phyloP scores from a whole-genome alignment of 2,113 vertebrate genomes.

The Daubentonia madagascariensis region DNA sequence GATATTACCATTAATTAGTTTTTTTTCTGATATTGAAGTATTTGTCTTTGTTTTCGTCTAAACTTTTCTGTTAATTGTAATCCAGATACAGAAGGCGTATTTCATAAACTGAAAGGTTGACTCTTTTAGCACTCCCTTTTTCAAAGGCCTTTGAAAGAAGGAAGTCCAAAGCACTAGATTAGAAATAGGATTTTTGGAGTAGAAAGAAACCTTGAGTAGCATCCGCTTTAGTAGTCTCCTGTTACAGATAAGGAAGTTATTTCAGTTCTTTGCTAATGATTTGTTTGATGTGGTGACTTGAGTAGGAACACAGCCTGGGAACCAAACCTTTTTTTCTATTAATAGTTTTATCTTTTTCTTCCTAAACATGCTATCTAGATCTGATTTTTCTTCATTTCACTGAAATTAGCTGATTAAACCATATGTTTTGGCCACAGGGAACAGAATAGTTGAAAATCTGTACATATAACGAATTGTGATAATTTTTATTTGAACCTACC shows the following conservation, averaged over 20 bases:
- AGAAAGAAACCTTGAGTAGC: constrained; percentile 34
- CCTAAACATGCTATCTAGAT: not conserved
- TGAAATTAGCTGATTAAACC: not conserved
- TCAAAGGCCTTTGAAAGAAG: constrained; percentile 19
- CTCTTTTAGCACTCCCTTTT: not conserved
- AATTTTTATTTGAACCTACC: constrained; percentile 6
- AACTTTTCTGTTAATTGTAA: constrained; percentile 12
- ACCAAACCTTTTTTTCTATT: constrained; percentile 15
- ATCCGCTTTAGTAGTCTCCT: not conserved
- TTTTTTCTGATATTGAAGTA: constrained; percentile 23
- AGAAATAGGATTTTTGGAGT: constrained; percentile 46
- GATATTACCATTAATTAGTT: not conserved
- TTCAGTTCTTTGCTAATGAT: constrained; percentile 50
- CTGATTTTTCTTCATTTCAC: constrained; percentile 31
- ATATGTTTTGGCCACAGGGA: not conserved
- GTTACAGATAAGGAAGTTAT: constrained; percentile 19
- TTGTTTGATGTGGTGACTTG: not conserved
- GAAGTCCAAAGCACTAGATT: not conserved
- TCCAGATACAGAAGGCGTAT: too few species aligned
- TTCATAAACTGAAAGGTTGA: constrained; percentile 10
- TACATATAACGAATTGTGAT: not conserved
- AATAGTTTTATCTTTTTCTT: not conserved
- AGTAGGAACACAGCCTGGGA: constrained; percentile 8
- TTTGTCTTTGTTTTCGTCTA: not conserved
- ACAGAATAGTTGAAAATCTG: constrained; percentile 18